Percentiles rank a stretch among this genome's conserved stretches.
Evolutionary conservation across 1,140 invertebrate genomes (phyloP).

Genomic region (Yoshiicerus persimilis): DNA sequence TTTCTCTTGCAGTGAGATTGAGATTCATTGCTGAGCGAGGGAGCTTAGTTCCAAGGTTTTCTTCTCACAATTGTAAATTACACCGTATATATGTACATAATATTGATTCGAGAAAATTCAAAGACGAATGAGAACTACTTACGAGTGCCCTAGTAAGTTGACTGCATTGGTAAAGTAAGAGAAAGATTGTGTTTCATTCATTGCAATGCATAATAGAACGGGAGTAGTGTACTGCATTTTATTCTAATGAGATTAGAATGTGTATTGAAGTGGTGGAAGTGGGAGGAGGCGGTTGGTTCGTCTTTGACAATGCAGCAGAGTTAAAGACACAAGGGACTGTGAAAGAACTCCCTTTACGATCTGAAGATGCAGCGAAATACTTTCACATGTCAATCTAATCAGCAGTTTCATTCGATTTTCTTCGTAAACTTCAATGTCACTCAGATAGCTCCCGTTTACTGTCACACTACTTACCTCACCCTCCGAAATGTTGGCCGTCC

Average conservation of each 20-base stretch:
- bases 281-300: neutral
- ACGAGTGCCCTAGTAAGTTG: neutral
- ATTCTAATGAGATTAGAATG: conserved; percentile 28
- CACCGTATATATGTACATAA: too few relatives aligned
- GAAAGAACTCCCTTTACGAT: conserved; percentile 20
- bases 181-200: neutral
- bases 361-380: conserved; percentile 4
- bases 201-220: neutral
- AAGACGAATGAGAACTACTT: neutral
- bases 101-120: neutral
- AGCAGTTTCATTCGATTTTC: conserved; percentile 12
- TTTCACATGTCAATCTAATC: conserved; percentile 41
- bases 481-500: neutral
- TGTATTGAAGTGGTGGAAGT: neutral
- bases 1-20: neutral
- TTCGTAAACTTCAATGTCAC: neutral
- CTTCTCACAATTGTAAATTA: neutral
- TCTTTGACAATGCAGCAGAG: neutral
- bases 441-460: neutral
- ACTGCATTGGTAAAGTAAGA: neutral
- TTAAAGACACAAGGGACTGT: conserved; percentile 23
- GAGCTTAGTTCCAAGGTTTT: neutral
- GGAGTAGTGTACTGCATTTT: neutral
- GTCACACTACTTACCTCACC: neutral
- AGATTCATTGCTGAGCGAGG: neutral